Percentiles rank a stretch among this genome's conserved stretches.
Conservation (phyloP, 2,797 vertebrate species). For the Sciaenops ocellatus region DNA sequence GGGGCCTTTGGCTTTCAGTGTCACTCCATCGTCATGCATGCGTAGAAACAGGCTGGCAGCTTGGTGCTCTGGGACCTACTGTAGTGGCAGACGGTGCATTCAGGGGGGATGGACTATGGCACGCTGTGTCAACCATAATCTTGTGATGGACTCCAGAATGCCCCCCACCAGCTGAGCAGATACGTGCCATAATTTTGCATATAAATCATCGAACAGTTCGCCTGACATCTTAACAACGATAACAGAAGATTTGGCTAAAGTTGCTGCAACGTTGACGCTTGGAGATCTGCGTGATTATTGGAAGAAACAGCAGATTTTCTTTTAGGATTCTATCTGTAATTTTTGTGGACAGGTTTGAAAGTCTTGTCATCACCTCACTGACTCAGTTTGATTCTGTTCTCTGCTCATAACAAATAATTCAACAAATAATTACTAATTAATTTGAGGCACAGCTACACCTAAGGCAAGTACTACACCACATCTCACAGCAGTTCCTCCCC, state of each 20-base stretch:
- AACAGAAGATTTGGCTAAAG: constrained; percentile 21
- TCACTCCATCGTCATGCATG: constrained; percentile 64
- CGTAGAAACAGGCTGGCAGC: constrained; percentile 62
- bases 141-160: constrained; percentile 48
- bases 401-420: not conserved
- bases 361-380: not conserved
- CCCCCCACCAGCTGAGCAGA: constrained; percentile 44
- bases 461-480: not conserved
- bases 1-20: constrained; percentile 62
- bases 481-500: not conserved
- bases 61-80: constrained; percentile 60
- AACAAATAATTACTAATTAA: not conserved
- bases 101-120: constrained; percentile 46
- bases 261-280: not conserved
- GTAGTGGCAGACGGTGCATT: constrained; percentile 66
- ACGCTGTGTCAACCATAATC: constrained; percentile 56
- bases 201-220: constrained; percentile 19
- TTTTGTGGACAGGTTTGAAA: not conserved
- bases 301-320: not conserved
- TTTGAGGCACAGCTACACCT: not conserved
- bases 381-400: not conserved
- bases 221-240: constrained; percentile 28
- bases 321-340: too few relatives aligned
- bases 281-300: not conserved
- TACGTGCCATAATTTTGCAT: constrained; percentile 55